These are phyloP conservation scores for Rhynchopsitta pachyrhyncha DNA, from an alignment of 2,113 vertebrate species.

Conservation along the genomic window DNA sequence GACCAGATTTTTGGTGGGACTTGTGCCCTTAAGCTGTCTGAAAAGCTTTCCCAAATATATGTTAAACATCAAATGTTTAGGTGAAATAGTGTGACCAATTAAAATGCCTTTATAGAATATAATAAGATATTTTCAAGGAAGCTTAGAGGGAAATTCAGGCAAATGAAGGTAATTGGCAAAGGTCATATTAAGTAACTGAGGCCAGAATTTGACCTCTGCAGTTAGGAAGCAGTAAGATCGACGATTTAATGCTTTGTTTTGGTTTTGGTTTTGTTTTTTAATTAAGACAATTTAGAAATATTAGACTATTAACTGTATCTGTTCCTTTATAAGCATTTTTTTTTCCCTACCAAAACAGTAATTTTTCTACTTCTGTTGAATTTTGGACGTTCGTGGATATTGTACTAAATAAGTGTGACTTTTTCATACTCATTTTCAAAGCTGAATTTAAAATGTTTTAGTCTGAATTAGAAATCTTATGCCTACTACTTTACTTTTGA, in stretches of 20 bases:
- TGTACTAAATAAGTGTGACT: background rate
- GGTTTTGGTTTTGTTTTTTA: background rate
- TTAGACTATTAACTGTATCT: background rate
- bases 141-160: background rate
- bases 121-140: background rate
- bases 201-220: background rate
- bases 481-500: background rate
- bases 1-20: background rate
- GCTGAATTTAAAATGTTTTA: background rate
- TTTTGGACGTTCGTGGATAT: background rate
- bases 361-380: background rate
- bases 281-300: background rate
- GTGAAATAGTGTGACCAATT: background rate
- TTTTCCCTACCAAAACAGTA: background rate
- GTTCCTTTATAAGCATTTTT: background rate
- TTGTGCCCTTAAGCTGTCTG: background rate
- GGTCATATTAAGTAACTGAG: background rate
- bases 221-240: background rate
- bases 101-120: background rate
- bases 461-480: background rate
- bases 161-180: background rate
- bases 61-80: background rate
- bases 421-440: background rate
- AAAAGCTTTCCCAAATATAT: background rate
- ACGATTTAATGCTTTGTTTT: background rate